Percentiles rank a stretch among this genome's conserved stretches.
Evolutionary conservation across 2,113 vertebrate genomes (phyloP).

Genomic region (Maccullochella peelii): DNA sequence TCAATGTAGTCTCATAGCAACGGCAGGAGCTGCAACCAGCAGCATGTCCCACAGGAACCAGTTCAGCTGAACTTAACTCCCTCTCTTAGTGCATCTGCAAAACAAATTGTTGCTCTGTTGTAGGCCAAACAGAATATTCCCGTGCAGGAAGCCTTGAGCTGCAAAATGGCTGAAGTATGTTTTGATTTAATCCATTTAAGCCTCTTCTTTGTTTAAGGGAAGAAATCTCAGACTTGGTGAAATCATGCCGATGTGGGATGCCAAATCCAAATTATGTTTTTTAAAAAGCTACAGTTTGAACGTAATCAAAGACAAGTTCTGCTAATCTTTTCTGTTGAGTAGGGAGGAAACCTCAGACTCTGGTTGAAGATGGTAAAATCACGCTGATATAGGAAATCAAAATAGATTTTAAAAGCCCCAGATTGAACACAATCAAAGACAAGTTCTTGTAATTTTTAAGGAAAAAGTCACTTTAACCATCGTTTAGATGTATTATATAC

Average conservation of each 20-base stretch:
- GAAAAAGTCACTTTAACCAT: not conserved
- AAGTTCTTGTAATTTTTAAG: not conserved
- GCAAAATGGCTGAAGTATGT: not conserved
- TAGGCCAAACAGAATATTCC: not conserved
- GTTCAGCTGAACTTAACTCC: not conserved
- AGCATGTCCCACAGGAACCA: not conserved
- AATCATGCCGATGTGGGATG: not conserved
- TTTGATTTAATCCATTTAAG: not conserved
- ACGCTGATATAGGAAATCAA: not conserved
- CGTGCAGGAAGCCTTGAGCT: not conserved
- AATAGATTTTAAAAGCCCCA: not conserved
- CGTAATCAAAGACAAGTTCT: not conserved
- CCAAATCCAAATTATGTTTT: not conserved
- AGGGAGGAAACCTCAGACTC: not conserved
- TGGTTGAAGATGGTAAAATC: not conserved
- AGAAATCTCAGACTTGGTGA: not conserved
- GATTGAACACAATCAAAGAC: not conserved
- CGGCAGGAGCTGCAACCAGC: conserved; percentile 14
- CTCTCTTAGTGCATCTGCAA: not conserved
- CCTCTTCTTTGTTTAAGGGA: not conserved
- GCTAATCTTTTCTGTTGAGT: not conserved
- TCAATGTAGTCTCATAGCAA: conserved; percentile 25
- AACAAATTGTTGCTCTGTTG: not conserved
- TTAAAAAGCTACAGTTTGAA: no score
- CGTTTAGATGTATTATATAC: not conserved